These are phyloP conservation scores for Cynoglossus semilaevis DNA, from an alignment of 2,113 vertebrate species.

Conservation along the genomic window DNA sequence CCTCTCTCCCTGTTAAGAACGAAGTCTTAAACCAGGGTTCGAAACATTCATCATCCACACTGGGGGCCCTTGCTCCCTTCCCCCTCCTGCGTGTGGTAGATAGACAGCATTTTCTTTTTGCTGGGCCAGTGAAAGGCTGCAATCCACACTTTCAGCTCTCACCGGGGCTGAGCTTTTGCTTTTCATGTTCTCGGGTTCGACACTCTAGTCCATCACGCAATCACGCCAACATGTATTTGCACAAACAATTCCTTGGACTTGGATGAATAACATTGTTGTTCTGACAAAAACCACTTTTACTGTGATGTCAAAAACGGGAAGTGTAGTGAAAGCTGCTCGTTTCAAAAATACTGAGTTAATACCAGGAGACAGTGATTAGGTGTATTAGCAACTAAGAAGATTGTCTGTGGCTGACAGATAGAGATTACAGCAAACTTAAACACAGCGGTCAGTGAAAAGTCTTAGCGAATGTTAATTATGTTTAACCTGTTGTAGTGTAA, in stretches of 20 bases:
- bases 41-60: constrained; percentile 76
- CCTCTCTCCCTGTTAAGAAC: constrained; percentile 60
- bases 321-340: neutral
- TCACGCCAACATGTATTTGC: no score
- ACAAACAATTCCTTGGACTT: neutral
- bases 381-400: constrained; percentile 64
- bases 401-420: constrained; percentile 46
- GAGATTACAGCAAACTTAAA: constrained; percentile 48
- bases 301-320: neutral
- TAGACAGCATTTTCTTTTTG: constrained; percentile 19
- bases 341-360: constrained; percentile 10
- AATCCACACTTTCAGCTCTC: constrained; percentile 57
- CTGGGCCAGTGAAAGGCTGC: constrained; percentile 28
- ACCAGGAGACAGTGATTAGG: constrained; percentile 32
- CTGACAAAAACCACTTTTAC: neutral
- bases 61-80: constrained; percentile 26
- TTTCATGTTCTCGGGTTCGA: constrained; percentile 38
- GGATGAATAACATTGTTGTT: neutral
- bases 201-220: constrained; percentile 12
- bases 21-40: constrained; percentile 57
- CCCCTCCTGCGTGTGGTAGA: constrained; percentile 48
- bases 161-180: constrained; percentile 26
- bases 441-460: constrained; percentile 16
- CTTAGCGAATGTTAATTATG: neutral
- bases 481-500: constrained; percentile 21